Base-by-base conservation (phyloP, 2,113 vertebrate species). In the Chauna torquata region DNA sequence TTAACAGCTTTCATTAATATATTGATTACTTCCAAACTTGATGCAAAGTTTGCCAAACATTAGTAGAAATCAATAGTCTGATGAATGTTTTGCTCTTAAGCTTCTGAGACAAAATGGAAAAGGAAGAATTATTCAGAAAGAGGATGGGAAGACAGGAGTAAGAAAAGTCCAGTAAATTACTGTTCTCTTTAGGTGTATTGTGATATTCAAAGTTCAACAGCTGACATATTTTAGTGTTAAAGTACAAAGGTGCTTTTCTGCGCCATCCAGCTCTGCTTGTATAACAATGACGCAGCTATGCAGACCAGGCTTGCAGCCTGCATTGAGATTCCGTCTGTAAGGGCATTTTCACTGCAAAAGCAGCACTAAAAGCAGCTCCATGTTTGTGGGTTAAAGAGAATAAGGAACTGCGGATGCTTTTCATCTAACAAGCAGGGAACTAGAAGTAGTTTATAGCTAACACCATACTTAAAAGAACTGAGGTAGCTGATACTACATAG, bases 271-370 rank as follows among this genome's bases (percentile, higher is more conserved):
- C 88, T 79, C 78, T 69, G 85, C 93, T 94, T 93, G 74, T 91
- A 1, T 96, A 96, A 93, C 68, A 77, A 2, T 97, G 97, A 97
- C 90, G 97, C 97, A 98, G 97, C 94, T 96, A 90, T 96, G 96
- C 96, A 96, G 94, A 30, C 44, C 79, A 78, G 94, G 90, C 92
- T 50, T 50, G 28, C 78, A 68, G 95, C 92, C 92, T 17, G 1
- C 38, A 6, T 18, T 11, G 32, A 76, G 69, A 88, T 68, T 70
- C 84, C 83, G 85, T 24, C 64, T 83, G 16, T 16, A 42, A 59
- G 25, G 78, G 80, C 68, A 54, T 88, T 96, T 95, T 75, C 24
- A 45, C 50, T 1, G 4, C 75, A 92, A 82, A 78, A 95, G 47
- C 86, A 89, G 55, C 58, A 30, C 50, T 64, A 61, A 86, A 71